Conservation (phyloP, 2,888 invertebrate genomes). For the Chalcosyrphus nemorum region DNA sequence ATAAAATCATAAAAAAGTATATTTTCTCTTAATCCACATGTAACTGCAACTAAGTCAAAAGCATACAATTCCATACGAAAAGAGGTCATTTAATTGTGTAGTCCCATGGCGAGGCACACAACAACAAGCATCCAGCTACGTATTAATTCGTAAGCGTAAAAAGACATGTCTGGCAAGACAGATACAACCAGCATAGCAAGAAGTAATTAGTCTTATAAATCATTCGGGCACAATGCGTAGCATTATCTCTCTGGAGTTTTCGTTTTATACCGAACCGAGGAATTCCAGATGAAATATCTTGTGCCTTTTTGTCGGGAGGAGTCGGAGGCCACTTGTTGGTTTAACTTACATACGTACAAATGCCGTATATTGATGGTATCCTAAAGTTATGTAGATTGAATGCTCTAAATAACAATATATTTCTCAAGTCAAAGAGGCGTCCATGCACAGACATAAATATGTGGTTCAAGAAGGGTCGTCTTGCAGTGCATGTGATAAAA, state of each 20-base stretch:
- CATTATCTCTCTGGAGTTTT: constrained; percentile 26
- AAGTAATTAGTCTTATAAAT: constrained; percentile 55
- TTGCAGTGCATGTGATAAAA: neutral
- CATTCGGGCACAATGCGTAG: constrained; percentile 37
- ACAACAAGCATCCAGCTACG: neutral
- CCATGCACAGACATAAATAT: neutral
- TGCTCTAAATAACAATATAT: constrained; percentile 29
- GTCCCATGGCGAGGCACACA: neutral
- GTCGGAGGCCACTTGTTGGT: constrained; percentile 44
- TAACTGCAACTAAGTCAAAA: neutral
- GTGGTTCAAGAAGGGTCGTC: constrained; percentile 16
- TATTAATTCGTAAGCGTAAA: constrained; percentile 17
- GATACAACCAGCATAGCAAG: constrained; percentile 19
- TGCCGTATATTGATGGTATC: constrained; percentile 14
- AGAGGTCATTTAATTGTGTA: neutral
- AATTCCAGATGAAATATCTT: constrained; percentile 20
- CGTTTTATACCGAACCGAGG: constrained; percentile 4
- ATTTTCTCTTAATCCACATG: neutral
- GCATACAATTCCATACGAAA: neutral
- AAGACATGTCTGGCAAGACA: constrained; percentile 24
- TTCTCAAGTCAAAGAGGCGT: constrained; percentile 8
- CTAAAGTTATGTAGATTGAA: constrained; percentile 31
- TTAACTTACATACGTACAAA: constrained; percentile 8
- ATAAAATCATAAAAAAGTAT: too few species aligned
- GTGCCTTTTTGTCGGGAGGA: constrained; percentile 1